Evolutionary conservation across 2,113 vertebrate species (phyloP), one percentile per base, ranked within the genome.

Genomic region (Mesoclemmys tuberculata): DNA sequence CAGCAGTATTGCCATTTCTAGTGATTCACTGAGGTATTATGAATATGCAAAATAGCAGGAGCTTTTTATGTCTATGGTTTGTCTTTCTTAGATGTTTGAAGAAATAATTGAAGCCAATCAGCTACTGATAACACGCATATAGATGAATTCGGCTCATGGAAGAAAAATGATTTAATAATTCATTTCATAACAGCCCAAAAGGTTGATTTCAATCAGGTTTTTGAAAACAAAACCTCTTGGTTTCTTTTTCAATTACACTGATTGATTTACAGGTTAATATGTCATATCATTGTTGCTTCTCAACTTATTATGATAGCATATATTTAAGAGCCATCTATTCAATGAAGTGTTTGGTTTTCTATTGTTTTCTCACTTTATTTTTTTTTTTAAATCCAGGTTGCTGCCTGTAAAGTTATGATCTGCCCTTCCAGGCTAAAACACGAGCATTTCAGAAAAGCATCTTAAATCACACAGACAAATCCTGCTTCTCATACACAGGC

Each of bases 21-120:
- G 78, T 96, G 92, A 98, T 96, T 98, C 97, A 97, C 92, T 93
- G 86, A 97, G 89, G 82, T 98, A 96, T 97, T 97, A 98, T 95
- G 95, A 97, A 97, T 97, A 98, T 97, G 96, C 88, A 98, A 97
- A 98, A 92, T 74, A 97, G 82, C 22, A 91, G 74, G 80, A 96
- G 78, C 54, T 96, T 97, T 98, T 97, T 96, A 94, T 96, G 82
- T 92, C 96, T 85, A 21, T 88, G 80, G 84, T 97, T 98, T 97
- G 93, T 97, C 96, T 98, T 94, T 98, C 94, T 96, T 96, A 95
- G 87, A 93, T 95, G 41, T 97, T 97, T 13, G 4, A 96, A 97
- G 87, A 79, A 97, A 96, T 96, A 97, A 96, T 90, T 97, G 93
- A 97, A 97, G 88, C 82, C 82, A 98, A 95, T 97, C 85, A 94